These are phyloP conservation scores for Apteryx mantelli DNA, from an alignment of 2,113 vertebrate species.

Conservation along the genomic window DNA sequence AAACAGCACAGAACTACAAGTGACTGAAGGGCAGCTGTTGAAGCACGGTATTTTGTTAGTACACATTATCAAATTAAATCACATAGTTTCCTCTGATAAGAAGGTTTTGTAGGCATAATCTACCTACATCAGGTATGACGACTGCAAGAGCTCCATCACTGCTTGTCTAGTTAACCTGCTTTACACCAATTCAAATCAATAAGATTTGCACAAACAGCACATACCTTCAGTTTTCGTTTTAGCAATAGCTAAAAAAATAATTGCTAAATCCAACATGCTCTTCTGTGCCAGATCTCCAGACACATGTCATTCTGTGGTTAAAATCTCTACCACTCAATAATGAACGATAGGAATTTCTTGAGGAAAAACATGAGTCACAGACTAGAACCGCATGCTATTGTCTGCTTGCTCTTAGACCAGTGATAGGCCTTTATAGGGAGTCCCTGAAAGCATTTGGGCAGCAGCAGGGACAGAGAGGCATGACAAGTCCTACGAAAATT, in stretches of 20 bases:
- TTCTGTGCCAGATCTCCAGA: neutral
- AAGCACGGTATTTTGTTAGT: neutral
- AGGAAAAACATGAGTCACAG: neutral
- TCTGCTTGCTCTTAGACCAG: neutral
- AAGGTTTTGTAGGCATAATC: neutral
- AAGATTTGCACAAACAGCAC: neutral
- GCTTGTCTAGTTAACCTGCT: neutral
- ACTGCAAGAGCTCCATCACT: neutral
- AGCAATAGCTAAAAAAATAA: neutral
- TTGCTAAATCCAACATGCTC: neutral
- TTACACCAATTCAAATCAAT: neutral
- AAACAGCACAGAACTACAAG: neutral
- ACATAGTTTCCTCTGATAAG: neutral
- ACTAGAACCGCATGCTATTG: neutral
- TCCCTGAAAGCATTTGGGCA: neutral
- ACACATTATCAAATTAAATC: neutral
- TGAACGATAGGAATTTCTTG: neutral
- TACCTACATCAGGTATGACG: neutral
- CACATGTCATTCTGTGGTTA: neutral
- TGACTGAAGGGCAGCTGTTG: neutral
- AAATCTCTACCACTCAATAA: neutral
- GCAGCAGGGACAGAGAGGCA: accelerated
- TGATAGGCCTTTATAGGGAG: accelerated
- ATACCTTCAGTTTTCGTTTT: neutral
- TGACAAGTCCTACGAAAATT: neutral